phyloP scores from a whole-genome alignment of 2,888 invertebrate genomes.

The Coleophora deauratella region DNA sequence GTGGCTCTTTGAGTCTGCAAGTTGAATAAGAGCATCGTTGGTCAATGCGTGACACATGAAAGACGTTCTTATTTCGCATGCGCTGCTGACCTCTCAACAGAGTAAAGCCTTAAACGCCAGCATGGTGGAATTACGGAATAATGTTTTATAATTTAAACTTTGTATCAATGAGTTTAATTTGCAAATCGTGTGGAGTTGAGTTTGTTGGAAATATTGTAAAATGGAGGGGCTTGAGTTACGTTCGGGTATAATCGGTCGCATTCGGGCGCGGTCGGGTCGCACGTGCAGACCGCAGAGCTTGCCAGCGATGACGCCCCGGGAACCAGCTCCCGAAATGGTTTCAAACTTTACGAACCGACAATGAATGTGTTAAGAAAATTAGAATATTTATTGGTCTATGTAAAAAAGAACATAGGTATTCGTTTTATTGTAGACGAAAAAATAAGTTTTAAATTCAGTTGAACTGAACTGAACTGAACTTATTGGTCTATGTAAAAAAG shows the following conservation, averaged over 20 bases:
- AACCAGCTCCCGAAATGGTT: not conserved
- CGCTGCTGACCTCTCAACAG: too few species aligned
- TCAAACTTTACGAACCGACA: not conserved
- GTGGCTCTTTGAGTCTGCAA: too few species aligned
- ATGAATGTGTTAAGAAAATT: not conserved
- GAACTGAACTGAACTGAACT: not conserved
- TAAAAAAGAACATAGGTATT: too few species aligned
- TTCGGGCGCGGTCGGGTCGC: constrained; percentile 59
- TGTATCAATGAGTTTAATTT: rapidly evolving
- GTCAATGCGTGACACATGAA: too few species aligned
- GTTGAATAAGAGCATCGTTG: too few species aligned
- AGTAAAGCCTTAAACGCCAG: too few species aligned
- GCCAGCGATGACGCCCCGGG: not conserved
- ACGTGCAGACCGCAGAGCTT: constrained; percentile 48
- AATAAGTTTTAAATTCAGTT: not conserved
- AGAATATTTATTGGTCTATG: too few species aligned
- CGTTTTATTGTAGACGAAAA: not conserved
- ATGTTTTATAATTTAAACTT: constrained; percentile 11
- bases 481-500: not conserved
- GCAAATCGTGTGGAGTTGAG: constrained; percentile 2
- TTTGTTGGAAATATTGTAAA: constrained; percentile 3
- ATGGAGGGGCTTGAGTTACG: constrained; percentile 21
- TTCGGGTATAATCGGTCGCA: constrained; percentile 42
- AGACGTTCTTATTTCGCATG: too few species aligned
- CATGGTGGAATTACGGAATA: too few species aligned